These are phyloP conservation scores for Lepidurus apus DNA, from an alignment of 1,140 invertebrate genomes.

Conservation along the genomic window DNA sequence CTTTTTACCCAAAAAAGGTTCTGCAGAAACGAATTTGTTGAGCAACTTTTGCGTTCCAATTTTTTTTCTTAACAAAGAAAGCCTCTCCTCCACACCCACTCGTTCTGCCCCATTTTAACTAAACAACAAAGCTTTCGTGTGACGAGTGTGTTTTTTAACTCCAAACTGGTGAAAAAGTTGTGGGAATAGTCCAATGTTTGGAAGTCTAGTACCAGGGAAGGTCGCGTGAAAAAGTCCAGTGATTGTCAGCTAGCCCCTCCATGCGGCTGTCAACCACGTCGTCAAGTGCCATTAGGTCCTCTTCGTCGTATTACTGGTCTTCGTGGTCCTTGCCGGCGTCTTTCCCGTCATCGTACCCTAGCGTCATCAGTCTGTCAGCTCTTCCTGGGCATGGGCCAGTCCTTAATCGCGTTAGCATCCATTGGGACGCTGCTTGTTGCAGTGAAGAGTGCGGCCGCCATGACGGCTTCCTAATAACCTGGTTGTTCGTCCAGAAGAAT, in stretches of 20 bases:
- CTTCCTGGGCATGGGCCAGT: not conserved
- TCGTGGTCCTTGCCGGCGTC: not conserved
- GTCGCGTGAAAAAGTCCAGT: not conserved
- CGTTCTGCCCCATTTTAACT: no score
- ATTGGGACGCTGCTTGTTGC: not conserved
- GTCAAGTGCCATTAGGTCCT: slow-evolving; percentile 13
- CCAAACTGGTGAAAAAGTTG: no score
- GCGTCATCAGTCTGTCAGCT: not conserved
- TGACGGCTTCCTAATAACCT: not conserved
- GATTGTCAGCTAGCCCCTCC: slow-evolving; percentile 11
- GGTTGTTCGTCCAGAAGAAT: slow-evolving; percentile 10
- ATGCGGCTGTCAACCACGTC: slow-evolving; percentile 17
- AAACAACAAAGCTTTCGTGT: no score
- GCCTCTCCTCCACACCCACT: not conserved
- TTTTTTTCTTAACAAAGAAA: not conserved
- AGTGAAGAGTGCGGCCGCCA: not conserved
- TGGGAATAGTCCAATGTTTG: not conserved
- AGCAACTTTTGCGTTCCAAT: not conserved
- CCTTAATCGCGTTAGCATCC: not conserved
- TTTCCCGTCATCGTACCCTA: not conserved
- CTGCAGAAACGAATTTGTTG: not conserved
- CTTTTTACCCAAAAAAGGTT: not conserved
- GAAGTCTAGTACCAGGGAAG: not conserved
- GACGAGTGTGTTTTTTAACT: no score
- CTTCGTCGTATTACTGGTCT: slow-evolving; percentile 9